Conservation (phyloP, 2,888 invertebrate genomes). For the Standfussiana lucernea region DNA sequence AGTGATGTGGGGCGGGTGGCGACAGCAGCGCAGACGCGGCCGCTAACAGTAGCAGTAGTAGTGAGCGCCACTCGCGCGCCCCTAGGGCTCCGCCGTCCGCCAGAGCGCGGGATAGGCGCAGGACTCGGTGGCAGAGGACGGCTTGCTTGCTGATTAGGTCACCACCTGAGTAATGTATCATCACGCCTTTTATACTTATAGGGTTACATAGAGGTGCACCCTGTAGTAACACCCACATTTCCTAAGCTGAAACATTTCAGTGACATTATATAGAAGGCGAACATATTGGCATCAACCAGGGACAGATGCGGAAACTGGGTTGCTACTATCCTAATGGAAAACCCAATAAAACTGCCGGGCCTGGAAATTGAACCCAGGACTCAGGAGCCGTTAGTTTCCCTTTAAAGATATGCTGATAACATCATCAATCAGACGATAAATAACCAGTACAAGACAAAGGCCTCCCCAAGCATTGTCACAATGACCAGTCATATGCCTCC, state of each 20-base stretch:
- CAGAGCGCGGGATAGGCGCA: slow-evolving; percentile 95
- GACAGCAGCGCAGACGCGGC: slow-evolving; percentile 97
- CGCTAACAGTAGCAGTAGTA: slow-evolving; percentile 95
- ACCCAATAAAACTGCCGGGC: background rate
- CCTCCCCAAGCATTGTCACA: background rate
- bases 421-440: background rate
- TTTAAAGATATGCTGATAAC: background rate
- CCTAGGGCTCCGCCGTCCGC: slow-evolving; percentile 91
- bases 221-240: background rate
- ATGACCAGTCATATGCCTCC: background rate
- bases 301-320: too few species aligned
- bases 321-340: background rate
- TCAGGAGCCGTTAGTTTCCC: background rate
- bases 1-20: slow-evolving; percentile 98
- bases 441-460: background rate
- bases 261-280: background rate
- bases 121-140: slow-evolving; percentile 97
- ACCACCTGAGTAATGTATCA: slow-evolving; percentile 90
- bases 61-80: slow-evolving; percentile 97
- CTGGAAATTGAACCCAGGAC: background rate
- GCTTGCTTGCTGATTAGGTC: slow-evolving; percentile 98
- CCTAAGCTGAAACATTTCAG: background rate
- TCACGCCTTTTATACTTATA: background rate
- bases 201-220: background rate
- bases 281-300: background rate